A percentile compares a stretch with the other conserved stretches of the same genome.
These are phyloP conservation scores for Pyxicephalus adspersus DNA, from an alignment of 2,113 vertebrate genomes.

Conservation along the genomic window DNA sequence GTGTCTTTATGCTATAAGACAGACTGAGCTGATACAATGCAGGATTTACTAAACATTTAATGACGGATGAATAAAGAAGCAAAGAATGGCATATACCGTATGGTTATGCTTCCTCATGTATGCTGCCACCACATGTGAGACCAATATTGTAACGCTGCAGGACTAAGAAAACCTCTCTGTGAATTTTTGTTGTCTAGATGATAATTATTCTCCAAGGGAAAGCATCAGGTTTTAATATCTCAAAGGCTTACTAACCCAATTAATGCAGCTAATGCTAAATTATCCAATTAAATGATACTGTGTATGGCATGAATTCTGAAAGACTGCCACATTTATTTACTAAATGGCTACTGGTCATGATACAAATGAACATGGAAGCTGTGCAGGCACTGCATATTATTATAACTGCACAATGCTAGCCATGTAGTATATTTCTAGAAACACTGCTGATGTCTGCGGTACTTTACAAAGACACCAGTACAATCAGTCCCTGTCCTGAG, in stretches of 20 bases:
- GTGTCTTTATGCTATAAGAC: no score
- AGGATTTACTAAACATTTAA: not conserved
- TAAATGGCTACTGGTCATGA: constrained; percentile 39
- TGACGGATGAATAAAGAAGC: not conserved
- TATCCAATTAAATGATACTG: constrained; percentile 54
- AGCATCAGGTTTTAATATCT: constrained; percentile 55
- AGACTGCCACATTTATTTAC: constrained; percentile 51
- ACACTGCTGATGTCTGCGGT: not conserved
- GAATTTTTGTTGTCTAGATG: constrained; percentile 47
- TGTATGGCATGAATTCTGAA: constrained; percentile 47
- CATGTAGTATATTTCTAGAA: not conserved
- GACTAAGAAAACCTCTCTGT: constrained; percentile 35
- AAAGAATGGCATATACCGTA: not conserved
- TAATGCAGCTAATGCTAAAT: constrained; percentile 56
- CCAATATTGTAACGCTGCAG: constrained; percentile 37
- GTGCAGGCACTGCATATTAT: constrained; percentile 1
- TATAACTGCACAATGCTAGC: constrained; percentile 10
- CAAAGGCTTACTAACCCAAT: constrained; percentile 56
- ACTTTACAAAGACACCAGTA: not conserved
- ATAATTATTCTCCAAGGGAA: constrained; percentile 53
- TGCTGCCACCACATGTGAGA: constrained; percentile 32
- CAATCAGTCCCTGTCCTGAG: not conserved
- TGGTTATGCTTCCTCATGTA: not conserved
- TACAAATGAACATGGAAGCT: constrained; percentile 38
- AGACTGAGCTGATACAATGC: no score